phyloP scores from a whole-genome alignment of 2,113 vertebrate species.

The Syrrhaptes paradoxus region DNA sequence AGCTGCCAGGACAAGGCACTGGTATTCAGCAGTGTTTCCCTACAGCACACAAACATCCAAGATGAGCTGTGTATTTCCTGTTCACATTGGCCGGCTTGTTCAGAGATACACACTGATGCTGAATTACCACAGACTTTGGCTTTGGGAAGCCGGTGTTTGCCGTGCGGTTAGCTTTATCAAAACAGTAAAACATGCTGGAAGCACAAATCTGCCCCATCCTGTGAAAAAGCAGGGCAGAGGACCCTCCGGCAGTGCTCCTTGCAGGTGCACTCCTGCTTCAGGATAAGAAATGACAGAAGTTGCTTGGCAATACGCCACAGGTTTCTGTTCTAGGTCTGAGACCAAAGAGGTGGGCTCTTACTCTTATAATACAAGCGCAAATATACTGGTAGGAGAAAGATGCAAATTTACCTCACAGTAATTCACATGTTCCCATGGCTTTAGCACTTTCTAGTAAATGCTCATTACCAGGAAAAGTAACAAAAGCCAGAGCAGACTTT shows the following conservation, averaged over 20 bases:
- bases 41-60: not conserved
- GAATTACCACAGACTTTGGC: not conserved
- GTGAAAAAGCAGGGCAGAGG: not conserved
- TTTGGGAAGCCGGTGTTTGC: not conserved
- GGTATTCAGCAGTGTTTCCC: not conserved
- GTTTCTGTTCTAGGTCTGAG: not conserved
- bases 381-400: not conserved
- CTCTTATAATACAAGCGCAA: not conserved
- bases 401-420: not conserved
- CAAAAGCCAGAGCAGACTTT: not conserved
- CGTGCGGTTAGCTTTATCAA: not conserved
- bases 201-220: accelerated
- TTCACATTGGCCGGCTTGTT: not conserved
- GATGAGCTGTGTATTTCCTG: not conserved
- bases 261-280: not conserved
- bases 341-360: not conserved
- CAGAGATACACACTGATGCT: not conserved
- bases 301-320: not conserved
- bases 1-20: not conserved
- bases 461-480: not conserved
- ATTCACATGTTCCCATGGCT: not conserved
- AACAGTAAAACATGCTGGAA: not conserved
- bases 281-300: not conserved
- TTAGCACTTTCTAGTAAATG: not conserved
- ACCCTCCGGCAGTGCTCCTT: not conserved